phyloP scores from a whole-genome alignment of 2,888 invertebrate species.

The Slavum lentiscoides region DNA sequence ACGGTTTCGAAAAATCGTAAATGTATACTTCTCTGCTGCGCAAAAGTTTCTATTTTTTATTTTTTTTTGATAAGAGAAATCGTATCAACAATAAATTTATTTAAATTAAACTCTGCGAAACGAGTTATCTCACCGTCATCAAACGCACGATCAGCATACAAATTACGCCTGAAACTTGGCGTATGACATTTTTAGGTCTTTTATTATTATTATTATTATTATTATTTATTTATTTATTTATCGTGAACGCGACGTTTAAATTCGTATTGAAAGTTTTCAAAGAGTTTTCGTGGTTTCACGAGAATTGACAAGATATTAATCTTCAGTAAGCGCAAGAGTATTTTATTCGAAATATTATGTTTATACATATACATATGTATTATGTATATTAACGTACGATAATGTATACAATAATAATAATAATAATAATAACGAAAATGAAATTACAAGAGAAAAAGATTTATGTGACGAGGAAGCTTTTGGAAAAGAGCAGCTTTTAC shows the following conservation, averaged over 20 bases:
- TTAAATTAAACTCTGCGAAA: slow-evolving; percentile 6
- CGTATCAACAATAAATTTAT: slow-evolving; percentile 12
- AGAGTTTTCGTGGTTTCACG: slow-evolving; percentile 26
- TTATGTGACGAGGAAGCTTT: slow-evolving; percentile 24
- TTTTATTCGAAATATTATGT: slow-evolving; percentile 27
- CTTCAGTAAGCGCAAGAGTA: slow-evolving; percentile 4
- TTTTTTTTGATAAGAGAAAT: slow-evolving; percentile 3
- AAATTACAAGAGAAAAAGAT: slow-evolving; percentile 42
- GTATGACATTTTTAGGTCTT: slow-evolving; percentile 10
- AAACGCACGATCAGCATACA: slow-evolving; percentile 5
- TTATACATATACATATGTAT: slow-evolving; percentile 4
- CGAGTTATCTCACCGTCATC: slow-evolving; percentile 20
- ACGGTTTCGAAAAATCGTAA: not conserved
- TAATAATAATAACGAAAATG: slow-evolving; percentile 15
- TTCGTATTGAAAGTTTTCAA: slow-evolving; percentile 36
- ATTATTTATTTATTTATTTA: slow-evolving; percentile 32
- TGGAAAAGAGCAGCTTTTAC: slow-evolving; percentile 47
- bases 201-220: slow-evolving; percentile 8
- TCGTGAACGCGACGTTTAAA: slow-evolving; percentile 29
- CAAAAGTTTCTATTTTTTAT: slow-evolving; percentile 11
- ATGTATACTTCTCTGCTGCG: not conserved
- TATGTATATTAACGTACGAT: not conserved
- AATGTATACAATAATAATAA: not conserved
- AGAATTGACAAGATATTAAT: slow-evolving; percentile 16
- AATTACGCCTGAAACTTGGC: slow-evolving; percentile 16